Evolutionary conservation across 1,140 invertebrate genomes (phyloP).

Genomic region (Polypedilum pembai): DNA sequence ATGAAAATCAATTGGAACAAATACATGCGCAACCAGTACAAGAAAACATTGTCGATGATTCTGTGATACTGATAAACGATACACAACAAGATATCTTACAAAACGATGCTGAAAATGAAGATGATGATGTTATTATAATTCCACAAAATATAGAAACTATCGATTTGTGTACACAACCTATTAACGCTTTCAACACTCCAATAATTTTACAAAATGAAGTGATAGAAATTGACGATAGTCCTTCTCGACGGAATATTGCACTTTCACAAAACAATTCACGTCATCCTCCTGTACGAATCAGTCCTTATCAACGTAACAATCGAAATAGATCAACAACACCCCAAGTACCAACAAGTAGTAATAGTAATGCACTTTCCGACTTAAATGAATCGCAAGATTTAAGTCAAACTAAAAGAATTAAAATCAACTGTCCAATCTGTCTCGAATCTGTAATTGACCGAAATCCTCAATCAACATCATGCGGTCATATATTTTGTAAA

Average conservation of each 20-base stretch:
- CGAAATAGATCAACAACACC: background rate
- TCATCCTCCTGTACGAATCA: too few species aligned
- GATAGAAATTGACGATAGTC: background rate
- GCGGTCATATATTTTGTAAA: constrained; percentile 33
- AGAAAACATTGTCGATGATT: background rate
- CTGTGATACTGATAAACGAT: background rate
- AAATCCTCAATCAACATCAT: constrained; percentile 31
- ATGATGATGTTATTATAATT: constrained; percentile 16
- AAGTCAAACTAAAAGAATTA: background rate
- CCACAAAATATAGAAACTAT: constrained; percentile 18
- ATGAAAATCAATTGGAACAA: background rate
- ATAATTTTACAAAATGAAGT: background rate
- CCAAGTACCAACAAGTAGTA: background rate
- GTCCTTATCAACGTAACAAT: background rate
- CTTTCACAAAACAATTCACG: background rate
- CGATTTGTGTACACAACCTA: background rate
- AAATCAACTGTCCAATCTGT: constrained; percentile 31
- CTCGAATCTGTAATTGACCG: constrained; percentile 30
- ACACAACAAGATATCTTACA: background rate
- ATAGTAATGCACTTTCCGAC: background rate
- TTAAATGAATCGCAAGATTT: background rate
- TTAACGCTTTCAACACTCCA: background rate
- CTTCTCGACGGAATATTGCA: background rate
- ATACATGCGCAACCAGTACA: background rate
- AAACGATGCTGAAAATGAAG: background rate